Evolutionary conservation across 2,888 invertebrate genomes (phyloP).

Genomic region (Morinoia aosen): DNA sequence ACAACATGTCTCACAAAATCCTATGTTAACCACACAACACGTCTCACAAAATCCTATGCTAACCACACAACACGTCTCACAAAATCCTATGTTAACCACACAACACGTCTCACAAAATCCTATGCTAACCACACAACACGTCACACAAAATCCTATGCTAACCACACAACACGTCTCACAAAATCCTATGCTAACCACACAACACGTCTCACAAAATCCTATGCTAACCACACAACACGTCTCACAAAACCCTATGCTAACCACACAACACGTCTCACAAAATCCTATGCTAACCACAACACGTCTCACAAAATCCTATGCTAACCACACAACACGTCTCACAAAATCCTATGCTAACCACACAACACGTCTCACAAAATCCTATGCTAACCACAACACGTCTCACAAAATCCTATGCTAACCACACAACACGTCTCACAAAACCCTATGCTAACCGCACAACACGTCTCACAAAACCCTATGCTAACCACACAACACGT

Average conservation of each 20-base stretch:
- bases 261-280: neutral
- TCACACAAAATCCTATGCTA: neutral
- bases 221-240: neutral
- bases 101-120: neutral
- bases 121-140: neutral
- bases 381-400: neutral
- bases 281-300: no score
- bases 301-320: neutral
- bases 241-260: neutral
- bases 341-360: neutral
- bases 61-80: neutral
- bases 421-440: neutral
- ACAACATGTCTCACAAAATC: neutral
- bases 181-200: neutral
- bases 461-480: neutral
- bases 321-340: neutral
- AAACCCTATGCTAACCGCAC: neutral
- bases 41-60: neutral
- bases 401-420: neutral
- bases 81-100: neutral
- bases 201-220: neutral
- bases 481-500: neutral
- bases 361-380: neutral
- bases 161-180: neutral
- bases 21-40: no score